A percentile compares a stretch with the other conserved stretches of the same genome.
phyloP scores from a whole-genome alignment of 1,140 invertebrate genomes.

The Sitobion miscanthi region DNA sequence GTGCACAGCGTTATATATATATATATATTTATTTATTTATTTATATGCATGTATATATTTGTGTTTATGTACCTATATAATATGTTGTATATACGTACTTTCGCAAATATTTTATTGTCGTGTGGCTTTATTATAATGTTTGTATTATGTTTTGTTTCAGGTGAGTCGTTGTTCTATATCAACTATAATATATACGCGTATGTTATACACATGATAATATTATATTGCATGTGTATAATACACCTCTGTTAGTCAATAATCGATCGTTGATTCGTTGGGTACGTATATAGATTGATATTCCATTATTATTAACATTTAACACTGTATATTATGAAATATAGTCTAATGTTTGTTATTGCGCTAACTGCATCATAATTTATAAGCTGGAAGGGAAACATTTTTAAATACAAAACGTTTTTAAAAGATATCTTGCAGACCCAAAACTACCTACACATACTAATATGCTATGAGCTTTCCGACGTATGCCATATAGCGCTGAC shows the following conservation, averaged over 20 bases:
- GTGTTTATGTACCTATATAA: no score
- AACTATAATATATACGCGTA: background rate
- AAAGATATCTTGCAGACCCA: background rate
- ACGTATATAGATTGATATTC: background rate
- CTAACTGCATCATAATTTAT: background rate
- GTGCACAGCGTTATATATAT: background rate
- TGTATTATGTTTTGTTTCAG: background rate
- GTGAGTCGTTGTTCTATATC: background rate
- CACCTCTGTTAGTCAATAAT: background rate
- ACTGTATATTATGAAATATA: background rate
- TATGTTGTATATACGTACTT: background rate
- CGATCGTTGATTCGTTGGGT: background rate
- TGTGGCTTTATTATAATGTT: background rate
- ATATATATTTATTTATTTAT: background rate
- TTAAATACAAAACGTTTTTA: background rate
- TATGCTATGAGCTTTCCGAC: no score
- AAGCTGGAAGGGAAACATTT: background rate
- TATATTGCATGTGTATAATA: background rate
- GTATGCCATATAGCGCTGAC: no score
- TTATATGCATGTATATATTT: no score
- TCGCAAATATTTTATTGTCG: background rate
- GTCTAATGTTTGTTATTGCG: background rate
- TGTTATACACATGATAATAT: background rate
- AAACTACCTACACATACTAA: background rate
- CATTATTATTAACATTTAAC: background rate